Evolutionary conservation across 2,888 invertebrate species (phyloP).

Genomic region (Nemotelus nigrinus): DNA sequence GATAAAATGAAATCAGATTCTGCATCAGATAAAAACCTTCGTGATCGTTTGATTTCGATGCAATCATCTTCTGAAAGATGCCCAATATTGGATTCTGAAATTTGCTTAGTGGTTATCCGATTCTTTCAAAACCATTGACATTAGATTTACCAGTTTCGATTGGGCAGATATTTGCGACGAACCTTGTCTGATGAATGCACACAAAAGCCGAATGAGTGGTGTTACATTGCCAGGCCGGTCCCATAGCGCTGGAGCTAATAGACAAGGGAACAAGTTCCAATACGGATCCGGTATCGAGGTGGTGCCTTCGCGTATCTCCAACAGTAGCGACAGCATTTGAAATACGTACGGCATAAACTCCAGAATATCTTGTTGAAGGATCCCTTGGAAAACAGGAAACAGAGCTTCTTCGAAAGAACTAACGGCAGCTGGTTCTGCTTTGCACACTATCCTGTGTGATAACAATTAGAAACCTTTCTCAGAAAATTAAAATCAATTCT

Average conservation of each 20-base stretch:
- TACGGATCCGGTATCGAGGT: slow-evolving; percentile 81
- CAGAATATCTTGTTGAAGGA: slow-evolving; percentile 88
- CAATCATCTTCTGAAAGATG: slow-evolving; percentile 95
- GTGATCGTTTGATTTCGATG: slow-evolving; percentile 94
- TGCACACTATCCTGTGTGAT: slow-evolving; percentile 80
- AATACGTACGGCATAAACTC: slow-evolving; percentile 99
- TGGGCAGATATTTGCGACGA: slow-evolving; percentile 74
- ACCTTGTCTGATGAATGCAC: slow-evolving; percentile 83
- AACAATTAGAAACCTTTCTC: slow-evolving; percentile 8
- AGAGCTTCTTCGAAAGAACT: slow-evolving; percentile 89
- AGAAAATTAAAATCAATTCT: neutral
- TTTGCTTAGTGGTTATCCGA: neutral
- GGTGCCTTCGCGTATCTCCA: slow-evolving; percentile 75
- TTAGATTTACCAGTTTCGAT: slow-evolving; percentile 74
- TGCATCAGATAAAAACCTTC: slow-evolving; percentile 94
- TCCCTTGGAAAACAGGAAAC: slow-evolving; percentile 95
- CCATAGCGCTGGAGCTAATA: slow-evolving; percentile 92
- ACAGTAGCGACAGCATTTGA: slow-evolving; percentile 91
- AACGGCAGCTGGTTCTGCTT: slow-evolving; percentile 80
- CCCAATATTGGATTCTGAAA: slow-evolving; percentile 83
- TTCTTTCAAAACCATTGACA: neutral
- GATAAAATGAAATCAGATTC: slow-evolving; percentile 83
- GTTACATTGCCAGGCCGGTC: slow-evolving; percentile 93
- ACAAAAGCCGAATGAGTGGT: slow-evolving; percentile 90
- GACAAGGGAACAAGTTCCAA: slow-evolving; percentile 87